Evolutionary conservation across 2,113 vertebrate species (phyloP), one percentile per base, ranked within the genome.

Genomic region (Rousettus leschenaultii): DNA sequence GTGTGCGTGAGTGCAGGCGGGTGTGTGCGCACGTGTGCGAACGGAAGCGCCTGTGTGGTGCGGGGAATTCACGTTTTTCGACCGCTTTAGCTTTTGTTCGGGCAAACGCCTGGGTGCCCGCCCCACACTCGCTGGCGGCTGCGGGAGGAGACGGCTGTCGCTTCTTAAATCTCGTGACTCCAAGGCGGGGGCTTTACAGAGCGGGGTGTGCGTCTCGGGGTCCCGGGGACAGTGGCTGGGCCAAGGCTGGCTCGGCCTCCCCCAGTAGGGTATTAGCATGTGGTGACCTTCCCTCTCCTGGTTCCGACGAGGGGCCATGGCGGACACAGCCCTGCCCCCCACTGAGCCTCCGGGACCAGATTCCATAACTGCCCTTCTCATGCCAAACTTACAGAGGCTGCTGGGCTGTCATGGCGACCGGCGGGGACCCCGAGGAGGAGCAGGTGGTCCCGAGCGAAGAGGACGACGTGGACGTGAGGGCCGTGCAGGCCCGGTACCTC

Each of bases 401-500:
- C 7, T 59, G 35, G 75, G 75, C 85, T 97, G 95, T 97, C 97
- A 99, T 99, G 99, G 99, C 99, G 35, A 99, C 99, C 0, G 21
- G 98, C 24, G 97, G 95, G 33, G 98, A 99, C 66, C 97, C 95
- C 0, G 98, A 97, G 16, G 92, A 98, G 3, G 98, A 97, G 33
- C 99, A 99, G 74, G 98, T 89, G 0, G 99, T 99, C 51, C 99
- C 99, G 0, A 80, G 97, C 0, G 98, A 98, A 38, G 98, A 99
- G 53, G 98, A 98, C 1, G 94, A 93, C 8, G 51, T 15, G 0
- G 96, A 97, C 0, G 98, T 99, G 96, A 98, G 96, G 43, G 98
- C 98, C 0, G 97, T 99, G 57, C 99, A 99, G 98, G 99, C 99
- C 6, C 99, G 88, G 16, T 99, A 99, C 95, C 99, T 99, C 18